A percentile compares a stretch with the other conserved stretches of the same genome.
Evolutionary conservation across 2,888 invertebrate species (phyloP).

Genomic region (Volucella inanis): DNA sequence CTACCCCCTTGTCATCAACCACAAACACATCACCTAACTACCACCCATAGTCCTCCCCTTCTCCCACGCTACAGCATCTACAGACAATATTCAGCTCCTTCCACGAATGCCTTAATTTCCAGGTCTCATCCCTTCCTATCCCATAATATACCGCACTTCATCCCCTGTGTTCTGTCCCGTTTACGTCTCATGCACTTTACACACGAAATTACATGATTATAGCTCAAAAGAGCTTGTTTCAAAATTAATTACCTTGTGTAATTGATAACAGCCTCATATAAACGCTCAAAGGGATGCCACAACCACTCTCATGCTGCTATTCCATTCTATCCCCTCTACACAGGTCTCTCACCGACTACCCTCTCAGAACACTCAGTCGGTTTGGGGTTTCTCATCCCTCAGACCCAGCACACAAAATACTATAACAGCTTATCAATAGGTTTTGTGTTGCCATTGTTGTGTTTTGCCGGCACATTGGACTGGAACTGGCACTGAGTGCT

Average conservation of each 20-base stretch:
- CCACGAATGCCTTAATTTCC: conserved; percentile 17
- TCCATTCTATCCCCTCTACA: not conserved
- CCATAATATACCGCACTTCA: not conserved
- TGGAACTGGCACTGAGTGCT: not conserved
- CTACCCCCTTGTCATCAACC: conserved; percentile 17
- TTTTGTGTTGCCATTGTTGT: conserved; percentile 53
- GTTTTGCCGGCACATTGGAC: conserved; percentile 35
- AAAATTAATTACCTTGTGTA: conserved; percentile 76
- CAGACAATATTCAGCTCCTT: no score
- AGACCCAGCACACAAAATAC: conserved; percentile 25
- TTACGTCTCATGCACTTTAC: conserved; percentile 60
- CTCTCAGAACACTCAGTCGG: conserved; percentile 16
- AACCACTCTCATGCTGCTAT: conserved; percentile 32
- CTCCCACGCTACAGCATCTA: not conserved
- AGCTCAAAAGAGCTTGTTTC: conserved; percentile 73
- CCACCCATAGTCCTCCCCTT: conserved; percentile 11
- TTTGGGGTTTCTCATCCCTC: not conserved
- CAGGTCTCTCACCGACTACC: not conserved
- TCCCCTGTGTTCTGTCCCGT: not conserved
- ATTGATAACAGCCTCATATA: conserved; percentile 75
- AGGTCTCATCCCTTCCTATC: not conserved
- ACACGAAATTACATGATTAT: conserved; percentile 75
- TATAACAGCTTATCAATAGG: conserved; percentile 70
- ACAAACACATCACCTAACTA: not conserved
- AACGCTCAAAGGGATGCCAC: conserved; percentile 74